phyloP scores from a whole-genome alignment of 2,888 invertebrate species.

The Hesperia comma region DNA sequence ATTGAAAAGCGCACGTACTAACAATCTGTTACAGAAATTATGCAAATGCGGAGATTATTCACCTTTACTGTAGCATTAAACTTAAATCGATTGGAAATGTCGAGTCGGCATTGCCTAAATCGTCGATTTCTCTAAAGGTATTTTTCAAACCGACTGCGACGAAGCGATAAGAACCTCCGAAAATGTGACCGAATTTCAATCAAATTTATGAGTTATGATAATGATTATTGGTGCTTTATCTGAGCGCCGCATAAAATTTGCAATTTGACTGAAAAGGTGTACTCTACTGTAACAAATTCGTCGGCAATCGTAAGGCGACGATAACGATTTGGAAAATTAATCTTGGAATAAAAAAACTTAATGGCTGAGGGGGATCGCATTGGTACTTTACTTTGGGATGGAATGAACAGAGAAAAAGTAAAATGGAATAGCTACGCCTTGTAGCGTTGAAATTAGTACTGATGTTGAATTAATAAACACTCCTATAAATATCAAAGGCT shows the following conservation, averaged over 20 bases:
- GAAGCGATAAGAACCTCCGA: slow-evolving; percentile 74
- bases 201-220: slow-evolving; percentile 83
- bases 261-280: slow-evolving; percentile 82
- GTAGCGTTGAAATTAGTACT: slow-evolving; percentile 24
- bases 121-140: slow-evolving; percentile 63
- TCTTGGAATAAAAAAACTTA: slow-evolving; percentile 67
- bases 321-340: slow-evolving; percentile 81
- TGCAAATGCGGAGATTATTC: slow-evolving; percentile 73
- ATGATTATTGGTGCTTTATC: slow-evolving; percentile 83
- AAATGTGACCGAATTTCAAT: slow-evolving; percentile 83
- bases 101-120: slow-evolving; percentile 66
- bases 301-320: slow-evolving; percentile 79
- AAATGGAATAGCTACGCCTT: slow-evolving; percentile 21
- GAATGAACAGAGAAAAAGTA: slow-evolving; percentile 23
- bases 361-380: slow-evolving; percentile 38
- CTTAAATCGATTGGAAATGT: slow-evolving; percentile 78
- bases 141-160: slow-evolving; percentile 82
- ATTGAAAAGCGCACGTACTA: slow-evolving; percentile 34
- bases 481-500: neutral
- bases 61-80: slow-evolving; percentile 76
- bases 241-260: slow-evolving; percentile 76
- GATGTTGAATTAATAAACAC: slow-evolving; percentile 3
- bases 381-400: slow-evolving; percentile 23
- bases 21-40: slow-evolving; percentile 42
- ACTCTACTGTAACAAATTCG: slow-evolving; percentile 81